These are phyloP conservation scores for Sebastes alutus DNA, from an alignment of 2,797 vertebrate species.

Conservation along the genomic window DNA sequence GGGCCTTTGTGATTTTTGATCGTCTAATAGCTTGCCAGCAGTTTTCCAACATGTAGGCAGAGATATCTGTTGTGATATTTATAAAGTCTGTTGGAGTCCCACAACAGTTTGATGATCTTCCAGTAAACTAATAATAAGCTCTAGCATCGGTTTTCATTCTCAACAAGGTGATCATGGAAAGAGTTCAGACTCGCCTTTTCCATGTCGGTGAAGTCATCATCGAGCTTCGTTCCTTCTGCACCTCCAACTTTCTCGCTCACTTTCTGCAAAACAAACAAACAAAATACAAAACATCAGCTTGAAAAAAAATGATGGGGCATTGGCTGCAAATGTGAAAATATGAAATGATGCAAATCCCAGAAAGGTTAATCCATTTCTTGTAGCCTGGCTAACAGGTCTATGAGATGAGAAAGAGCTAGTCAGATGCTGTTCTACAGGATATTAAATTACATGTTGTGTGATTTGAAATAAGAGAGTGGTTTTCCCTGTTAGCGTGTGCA, in stretches of 20 bases:
- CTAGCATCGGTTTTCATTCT: neutral
- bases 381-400: neutral
- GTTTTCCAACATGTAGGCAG: neutral
- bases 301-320: neutral
- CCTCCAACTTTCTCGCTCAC: constrained; percentile 97
- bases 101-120: neutral
- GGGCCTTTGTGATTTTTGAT: neutral
- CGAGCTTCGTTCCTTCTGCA: constrained; percentile 94
- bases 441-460: neutral
- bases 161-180: neutral
- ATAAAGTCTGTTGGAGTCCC: neutral
- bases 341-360: neutral
- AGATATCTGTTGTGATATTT: neutral
- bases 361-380: neutral
- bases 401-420: neutral
- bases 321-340: neutral
- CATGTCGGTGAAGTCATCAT: constrained; percentile 95
- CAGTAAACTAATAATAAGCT: neutral
- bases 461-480: neutral
- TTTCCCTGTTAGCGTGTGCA: neutral
- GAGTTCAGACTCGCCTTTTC: constrained; percentile 86
- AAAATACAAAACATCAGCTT: neutral
- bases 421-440: neutral
- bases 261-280: constrained; percentile 84
- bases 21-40: neutral